Percentiles rank a stretch among this genome's conserved stretches.
Conservation (phyloP, 2,797 vertebrate genomes). For the Periophthalmus magnuspinnatus region DNA sequence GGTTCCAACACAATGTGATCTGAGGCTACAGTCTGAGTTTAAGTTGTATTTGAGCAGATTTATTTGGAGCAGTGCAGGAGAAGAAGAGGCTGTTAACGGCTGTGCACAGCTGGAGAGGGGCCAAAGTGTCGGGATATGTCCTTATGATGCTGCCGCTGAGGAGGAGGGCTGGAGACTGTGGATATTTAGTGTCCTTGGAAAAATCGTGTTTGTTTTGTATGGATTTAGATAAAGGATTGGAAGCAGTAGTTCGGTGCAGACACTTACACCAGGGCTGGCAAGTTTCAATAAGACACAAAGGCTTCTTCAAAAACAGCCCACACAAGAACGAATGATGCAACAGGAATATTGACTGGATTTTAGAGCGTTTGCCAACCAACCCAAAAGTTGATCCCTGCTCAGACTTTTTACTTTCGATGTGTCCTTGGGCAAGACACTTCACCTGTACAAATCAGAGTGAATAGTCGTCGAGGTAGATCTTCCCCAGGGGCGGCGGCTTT, state of each 20-base stretch:
- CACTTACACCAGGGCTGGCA: not conserved
- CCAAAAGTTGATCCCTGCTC: too few species aligned
- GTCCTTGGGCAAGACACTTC: too few species aligned
- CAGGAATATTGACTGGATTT: not conserved
- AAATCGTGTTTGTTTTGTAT: not conserved
- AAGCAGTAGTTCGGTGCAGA: not conserved
- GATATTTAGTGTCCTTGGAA: not conserved
- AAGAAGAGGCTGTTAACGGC: slow-evolving; percentile 19
- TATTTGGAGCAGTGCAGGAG: slow-evolving; percentile 27
- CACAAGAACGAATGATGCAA: too few species aligned
- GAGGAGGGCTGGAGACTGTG: slow-evolving; percentile 14
- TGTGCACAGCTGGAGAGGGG: slow-evolving; percentile 42
- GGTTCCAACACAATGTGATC: not conserved
- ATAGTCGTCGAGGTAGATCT: too few species aligned
- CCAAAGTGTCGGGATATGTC: slow-evolving; percentile 22
- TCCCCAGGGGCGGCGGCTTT: too few species aligned
- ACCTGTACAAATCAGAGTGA: too few species aligned
- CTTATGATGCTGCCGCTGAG: slow-evolving; percentile 22
- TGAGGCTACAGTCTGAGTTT: not conserved
- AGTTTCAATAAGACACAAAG: not conserved
- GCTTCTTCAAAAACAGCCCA: too few species aligned
- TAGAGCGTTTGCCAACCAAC: not conserved
- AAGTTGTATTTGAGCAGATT: slow-evolving; percentile 8
- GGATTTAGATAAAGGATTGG: not conserved
- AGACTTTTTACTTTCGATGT: too few species aligned